Percentiles rank a stretch among this genome's conserved stretches.
phyloP scores from a whole-genome alignment of 1,140 invertebrate genomes.

The Lordiphosa collinella region DNA sequence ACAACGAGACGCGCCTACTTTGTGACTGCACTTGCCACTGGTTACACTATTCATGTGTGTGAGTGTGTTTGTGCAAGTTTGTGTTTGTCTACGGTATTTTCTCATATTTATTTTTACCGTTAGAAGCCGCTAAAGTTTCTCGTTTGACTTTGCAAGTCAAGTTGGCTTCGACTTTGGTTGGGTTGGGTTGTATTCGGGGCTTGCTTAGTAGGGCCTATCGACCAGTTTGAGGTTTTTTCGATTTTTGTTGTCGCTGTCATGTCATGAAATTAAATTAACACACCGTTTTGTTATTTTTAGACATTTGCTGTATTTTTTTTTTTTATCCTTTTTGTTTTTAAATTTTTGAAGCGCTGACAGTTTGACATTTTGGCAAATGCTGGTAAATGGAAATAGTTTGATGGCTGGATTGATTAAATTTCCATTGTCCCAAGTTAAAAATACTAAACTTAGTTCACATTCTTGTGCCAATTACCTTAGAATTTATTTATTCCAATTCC shows the following conservation, averaged over 20 bases:
- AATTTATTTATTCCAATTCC: too few species aligned
- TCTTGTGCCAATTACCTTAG: too few species aligned
- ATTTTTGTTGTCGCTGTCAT: conserved; percentile 44
- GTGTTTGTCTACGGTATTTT: conserved; percentile 34
- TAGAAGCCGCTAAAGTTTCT: conserved; percentile 63
- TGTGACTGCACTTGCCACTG: conserved; percentile 43
- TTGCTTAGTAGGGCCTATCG: conserved; percentile 26
- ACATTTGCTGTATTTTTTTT: conserved; percentile 27
- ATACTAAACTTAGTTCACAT: too few species aligned
- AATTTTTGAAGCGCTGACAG: conserved; percentile 2
- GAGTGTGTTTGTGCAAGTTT: conserved; percentile 36
- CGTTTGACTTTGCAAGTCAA: conserved; percentile 46
- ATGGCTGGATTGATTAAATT: too few species aligned
- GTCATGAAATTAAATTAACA: conserved; percentile 71
- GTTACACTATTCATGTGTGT: conserved; percentile 7
- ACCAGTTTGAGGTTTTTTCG: conserved; percentile 23
- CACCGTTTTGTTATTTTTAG: conserved; percentile 35
- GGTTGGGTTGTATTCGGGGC: background rate
- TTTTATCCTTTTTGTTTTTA: background rate
- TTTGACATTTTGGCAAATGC: conserved; percentile 1
- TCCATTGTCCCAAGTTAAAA: too few species aligned
- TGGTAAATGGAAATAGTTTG: too few species aligned
- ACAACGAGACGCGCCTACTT: conserved; percentile 49
- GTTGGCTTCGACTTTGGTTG: background rate
- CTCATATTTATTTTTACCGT: conserved; percentile 63